Evolutionary conservation across 2,888 invertebrate genomes (phyloP).

Genomic region (Tenodera sinensis): DNA sequence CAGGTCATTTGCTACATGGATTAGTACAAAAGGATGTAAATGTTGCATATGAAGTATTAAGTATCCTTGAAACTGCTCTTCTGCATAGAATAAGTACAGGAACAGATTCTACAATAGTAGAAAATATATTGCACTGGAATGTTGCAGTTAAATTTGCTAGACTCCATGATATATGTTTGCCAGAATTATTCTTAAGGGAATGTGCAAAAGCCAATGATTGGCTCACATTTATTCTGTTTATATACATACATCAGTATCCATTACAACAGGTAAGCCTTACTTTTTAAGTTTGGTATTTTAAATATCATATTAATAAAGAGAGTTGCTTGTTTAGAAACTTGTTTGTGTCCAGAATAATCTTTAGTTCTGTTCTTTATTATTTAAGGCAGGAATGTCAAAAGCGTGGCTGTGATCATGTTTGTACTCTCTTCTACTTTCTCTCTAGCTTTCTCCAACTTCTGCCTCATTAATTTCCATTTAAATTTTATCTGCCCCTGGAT

Average conservation of each 20-base stretch:
- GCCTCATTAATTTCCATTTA: too few species aligned
- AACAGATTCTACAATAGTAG: not conserved
- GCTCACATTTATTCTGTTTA: slow-evolving; percentile 66
- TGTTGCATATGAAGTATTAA: not conserved
- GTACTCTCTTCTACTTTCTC: too few species aligned
- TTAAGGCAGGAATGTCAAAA: too few species aligned
- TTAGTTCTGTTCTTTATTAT: too few species aligned
- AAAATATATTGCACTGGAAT: slow-evolving; percentile 53
- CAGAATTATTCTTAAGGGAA: slow-evolving; percentile 55
- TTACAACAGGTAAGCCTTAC: slow-evolving; percentile 50
- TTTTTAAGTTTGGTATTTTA: not conserved
- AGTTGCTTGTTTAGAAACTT: too few species aligned
- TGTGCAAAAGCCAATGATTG: slow-evolving; percentile 62
- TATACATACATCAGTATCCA: slow-evolving; percentile 68
- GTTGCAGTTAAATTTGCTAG: slow-evolving; percentile 58
- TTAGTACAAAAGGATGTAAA: not conserved
- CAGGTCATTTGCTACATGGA: slow-evolving; percentile 23
- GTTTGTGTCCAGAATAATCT: too few species aligned
- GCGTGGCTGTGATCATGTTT: too few species aligned
- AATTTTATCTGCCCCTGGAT: too few species aligned
- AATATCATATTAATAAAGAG: too few species aligned
- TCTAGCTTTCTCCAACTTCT: too few species aligned
- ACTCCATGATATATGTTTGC: slow-evolving; percentile 55
- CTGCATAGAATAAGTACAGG: not conserved
- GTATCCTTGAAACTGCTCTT: slow-evolving; percentile 23